Percentiles rank a stretch among this genome's conserved stretches.
Conservation (phyloP, 2,113 vertebrate genomes). For the Hiodon tergisus region DNA sequence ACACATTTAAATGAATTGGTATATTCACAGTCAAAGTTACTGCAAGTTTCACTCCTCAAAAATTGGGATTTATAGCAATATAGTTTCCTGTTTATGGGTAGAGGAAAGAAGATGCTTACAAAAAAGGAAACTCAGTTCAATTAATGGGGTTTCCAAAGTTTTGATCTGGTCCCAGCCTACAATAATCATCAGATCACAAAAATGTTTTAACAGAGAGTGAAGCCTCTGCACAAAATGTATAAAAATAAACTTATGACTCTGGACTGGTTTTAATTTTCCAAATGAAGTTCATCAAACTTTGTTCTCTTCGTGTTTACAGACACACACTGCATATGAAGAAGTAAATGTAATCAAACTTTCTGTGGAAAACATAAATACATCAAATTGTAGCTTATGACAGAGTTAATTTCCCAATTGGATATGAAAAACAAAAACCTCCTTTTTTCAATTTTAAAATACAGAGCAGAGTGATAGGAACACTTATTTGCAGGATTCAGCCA, state of each 20-base stretch:
- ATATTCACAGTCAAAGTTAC: background rate
- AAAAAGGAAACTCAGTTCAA: too few species aligned
- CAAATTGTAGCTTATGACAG: background rate
- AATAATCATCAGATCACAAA: background rate
- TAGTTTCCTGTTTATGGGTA: too few species aligned
- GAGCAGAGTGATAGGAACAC: constrained; percentile 16
- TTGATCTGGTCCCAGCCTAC: background rate
- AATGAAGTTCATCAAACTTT: too few species aligned
- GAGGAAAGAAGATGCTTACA: too few species aligned
- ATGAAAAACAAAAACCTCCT: background rate
- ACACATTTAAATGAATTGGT: constrained; percentile 14
- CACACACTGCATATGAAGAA: too few species aligned
- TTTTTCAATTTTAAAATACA: background rate
- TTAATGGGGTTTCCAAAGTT: too few species aligned
- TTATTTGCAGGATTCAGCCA: constrained; percentile 45
- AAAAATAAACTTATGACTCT: too few species aligned
- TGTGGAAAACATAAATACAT: too few species aligned
- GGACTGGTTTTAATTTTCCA: too few species aligned
- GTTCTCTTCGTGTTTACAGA: too few species aligned
- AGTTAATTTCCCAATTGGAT: background rate
- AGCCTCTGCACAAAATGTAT: too few species aligned
- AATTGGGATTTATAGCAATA: background rate
- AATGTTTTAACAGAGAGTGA: background rate
- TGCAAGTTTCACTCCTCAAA: background rate
- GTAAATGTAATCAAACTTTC: too few species aligned